Evolutionary conservation across 2,113 vertebrate genomes (phyloP), one percentile per base, ranked within the genome.

Genomic region (Aleadryas rufinucha): DNA sequence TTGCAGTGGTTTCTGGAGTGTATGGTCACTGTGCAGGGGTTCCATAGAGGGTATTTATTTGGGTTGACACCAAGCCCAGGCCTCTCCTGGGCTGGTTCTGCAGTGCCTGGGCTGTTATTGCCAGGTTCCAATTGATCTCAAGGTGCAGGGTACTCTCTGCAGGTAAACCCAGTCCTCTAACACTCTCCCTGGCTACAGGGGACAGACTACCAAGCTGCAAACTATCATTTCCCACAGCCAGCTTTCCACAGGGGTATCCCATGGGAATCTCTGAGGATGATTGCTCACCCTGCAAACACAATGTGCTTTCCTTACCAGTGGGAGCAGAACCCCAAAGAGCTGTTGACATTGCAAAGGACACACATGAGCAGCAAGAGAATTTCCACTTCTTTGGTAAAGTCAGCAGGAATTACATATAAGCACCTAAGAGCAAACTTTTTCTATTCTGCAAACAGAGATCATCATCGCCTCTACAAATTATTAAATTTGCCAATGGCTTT

Each of bases 401-500:
- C 80, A 83, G 44, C 21, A 50, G 23, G 21, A 83, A 24, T 47
- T 66, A 86, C 16, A 42, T 10, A 6, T 9, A 52, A 37, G 41
- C 28, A 54, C 53, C 53, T 56, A 24, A n/a, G 11, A 65, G 31
- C 78, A 92, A 95, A 87, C 44, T 93, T 89, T 45, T 70, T 77
- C n/a, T 68, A 4, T 33, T 75, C 35, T 72, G 13, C 42, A 95
- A 89, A 82, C 16, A 90, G 50, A 14, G 27, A 87, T 52, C 50
- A 33, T 95, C 63, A 27, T 37, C 23, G 78, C 65, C 47, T 56
- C 45, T 44, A 33, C 33, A 65, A 61, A 65, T 56, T 37, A 45
- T 70, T 88, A 50, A 6, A 30, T 65, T 88, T 84, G 63, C 35
- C 89, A 95, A 59, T 93, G 69, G 50, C 68, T 69, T 69, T 93